A percentile compares a stretch with the other conserved stretches of the same genome.
Conservation (phyloP, 2,888 invertebrate genomes). For the Mythimna loreyi region DNA sequence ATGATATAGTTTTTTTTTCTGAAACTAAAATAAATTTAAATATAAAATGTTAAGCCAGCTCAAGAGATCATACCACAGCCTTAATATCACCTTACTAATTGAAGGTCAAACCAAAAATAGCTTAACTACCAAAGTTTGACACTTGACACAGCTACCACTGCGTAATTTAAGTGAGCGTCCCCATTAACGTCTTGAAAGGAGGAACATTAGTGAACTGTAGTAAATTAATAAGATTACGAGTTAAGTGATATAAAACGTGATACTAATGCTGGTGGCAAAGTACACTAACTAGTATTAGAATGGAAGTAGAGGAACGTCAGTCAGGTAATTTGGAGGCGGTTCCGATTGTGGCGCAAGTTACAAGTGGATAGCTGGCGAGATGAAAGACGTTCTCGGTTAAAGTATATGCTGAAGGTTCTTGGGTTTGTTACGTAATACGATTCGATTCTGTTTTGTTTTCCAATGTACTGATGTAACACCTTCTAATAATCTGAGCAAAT, state of each 20-base stretch:
- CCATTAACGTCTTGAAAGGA: slow-evolving; percentile 10
- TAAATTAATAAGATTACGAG: slow-evolving; percentile 57
- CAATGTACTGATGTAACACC: no score
- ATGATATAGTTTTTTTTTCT: no score
- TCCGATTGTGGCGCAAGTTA: slow-evolving; percentile 62
- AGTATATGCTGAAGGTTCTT: no score
- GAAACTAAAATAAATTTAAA: background rate
- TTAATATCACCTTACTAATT: slow-evolving; percentile 16
- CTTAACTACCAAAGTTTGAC: slow-evolving; percentile 15
- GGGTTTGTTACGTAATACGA: no score
- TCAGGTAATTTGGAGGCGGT: slow-evolving; percentile 82
- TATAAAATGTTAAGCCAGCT: background rate
- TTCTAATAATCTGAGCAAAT: no score
- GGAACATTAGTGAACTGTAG: slow-evolving; percentile 35
- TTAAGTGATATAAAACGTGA: slow-evolving; percentile 71
- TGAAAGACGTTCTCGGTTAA: background rate
- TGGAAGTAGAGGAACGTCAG: slow-evolving; percentile 79
- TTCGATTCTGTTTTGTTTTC: no score
- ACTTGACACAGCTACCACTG: slow-evolving; percentile 16
- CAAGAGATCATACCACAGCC: slow-evolving; percentile 1
- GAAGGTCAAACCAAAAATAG: slow-evolving; percentile 23
- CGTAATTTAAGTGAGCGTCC: slow-evolving; percentile 16
- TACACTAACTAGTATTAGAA: slow-evolving; percentile 78
- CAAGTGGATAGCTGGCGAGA: slow-evolving; percentile 32
- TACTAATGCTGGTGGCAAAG: slow-evolving; percentile 74